Base-by-base conservation (phyloP, 2,888 invertebrate species). In the Lithophane leautieri region DNA sequence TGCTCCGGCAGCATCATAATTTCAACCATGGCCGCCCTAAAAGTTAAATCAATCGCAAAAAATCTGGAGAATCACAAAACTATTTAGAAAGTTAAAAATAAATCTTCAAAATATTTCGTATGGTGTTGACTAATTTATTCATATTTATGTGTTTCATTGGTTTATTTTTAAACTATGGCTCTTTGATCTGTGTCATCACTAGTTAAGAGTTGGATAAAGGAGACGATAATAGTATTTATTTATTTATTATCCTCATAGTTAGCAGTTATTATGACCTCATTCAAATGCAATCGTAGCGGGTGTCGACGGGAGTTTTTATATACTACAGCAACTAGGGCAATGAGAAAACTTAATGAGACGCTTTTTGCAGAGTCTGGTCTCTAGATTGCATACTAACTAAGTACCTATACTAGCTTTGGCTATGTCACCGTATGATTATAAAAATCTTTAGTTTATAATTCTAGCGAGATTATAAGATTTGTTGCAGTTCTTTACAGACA, bases 81-180 rank as follows among this genome's bases (percentile, higher is more conserved):
- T 68, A 77, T 75, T 73, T 60, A 11, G 25, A 56, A 62, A 79
- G 34, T 58, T 82, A 80, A 75, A 81, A 81, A 81, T 84, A 83
- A 76, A 75, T 63, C 60, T 68, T 71, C 63, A 22, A 60, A 61
- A 60, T 22, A 69, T 71, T 62, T 66, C 54, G 42, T 56, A 63
- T 19, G 62, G 84, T 71, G 87, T 79, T 87, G 90, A 88, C 61
- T 73, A 65, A 85, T 86, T 83, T 78, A 88, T 88, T 78, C 75
- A 47, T 82, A 86, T 85, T 84, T 83, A 70, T 76, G 71, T 82
- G 76, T 78, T 73, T 82, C 63, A 50, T 71, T 81, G 65, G 62
- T 79, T 70, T 76, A 86, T 81, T 85, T 81, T 76, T 78, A 80
- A 83, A 82, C 76, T 47, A 78, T 73, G 14, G 61, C 70, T 50